A percentile compares a stretch with the other conserved stretches of the same genome.
These are phyloP conservation scores for Lithosia quadra DNA, from an alignment of 2,888 invertebrate species.

Conservation along the genomic window DNA sequence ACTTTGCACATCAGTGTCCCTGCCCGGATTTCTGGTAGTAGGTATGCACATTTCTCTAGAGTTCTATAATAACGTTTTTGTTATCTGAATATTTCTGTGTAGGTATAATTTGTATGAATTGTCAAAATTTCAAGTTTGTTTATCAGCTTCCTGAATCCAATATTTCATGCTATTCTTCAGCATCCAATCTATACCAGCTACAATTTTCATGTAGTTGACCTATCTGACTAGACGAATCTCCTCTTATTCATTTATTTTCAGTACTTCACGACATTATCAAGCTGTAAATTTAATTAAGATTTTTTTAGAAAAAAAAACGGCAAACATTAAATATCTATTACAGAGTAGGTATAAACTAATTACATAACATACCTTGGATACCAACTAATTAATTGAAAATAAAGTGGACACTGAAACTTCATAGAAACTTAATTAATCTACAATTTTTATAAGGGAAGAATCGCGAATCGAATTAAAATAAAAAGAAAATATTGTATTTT, in stretches of 20 bases:
- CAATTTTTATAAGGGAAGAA: conserved; percentile 9
- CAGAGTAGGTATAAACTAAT: no score
- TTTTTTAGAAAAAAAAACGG: conserved; percentile 61
- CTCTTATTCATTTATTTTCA: conserved; percentile 17
- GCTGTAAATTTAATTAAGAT: conserved; percentile 64
- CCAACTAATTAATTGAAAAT: conserved; percentile 47
- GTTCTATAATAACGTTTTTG: not conserved
- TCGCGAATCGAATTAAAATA: not conserved
- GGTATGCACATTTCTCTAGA: conserved; percentile 16
- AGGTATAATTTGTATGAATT: no score
- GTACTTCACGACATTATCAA: conserved; percentile 22
- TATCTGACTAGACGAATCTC: not conserved
- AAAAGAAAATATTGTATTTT: not conserved
- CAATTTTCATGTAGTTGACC: no score
- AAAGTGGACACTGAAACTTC: conserved; percentile 33
- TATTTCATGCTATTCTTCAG: no score
- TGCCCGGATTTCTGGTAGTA: conserved; percentile 50
- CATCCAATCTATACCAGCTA: no score
- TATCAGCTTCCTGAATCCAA: no score
- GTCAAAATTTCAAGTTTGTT: no score
- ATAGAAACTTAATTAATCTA: conserved; percentile 19
- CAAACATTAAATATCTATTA: conserved; percentile 52
- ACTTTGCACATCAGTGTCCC: conserved; percentile 48
- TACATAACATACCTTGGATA: conserved; percentile 42
- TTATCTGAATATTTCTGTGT: no score